Percentiles rank a stretch among this genome's conserved stretches.
phyloP scores from a whole-genome alignment of 2,888 invertebrate species.

The Drosophila fulvimacula region DNA sequence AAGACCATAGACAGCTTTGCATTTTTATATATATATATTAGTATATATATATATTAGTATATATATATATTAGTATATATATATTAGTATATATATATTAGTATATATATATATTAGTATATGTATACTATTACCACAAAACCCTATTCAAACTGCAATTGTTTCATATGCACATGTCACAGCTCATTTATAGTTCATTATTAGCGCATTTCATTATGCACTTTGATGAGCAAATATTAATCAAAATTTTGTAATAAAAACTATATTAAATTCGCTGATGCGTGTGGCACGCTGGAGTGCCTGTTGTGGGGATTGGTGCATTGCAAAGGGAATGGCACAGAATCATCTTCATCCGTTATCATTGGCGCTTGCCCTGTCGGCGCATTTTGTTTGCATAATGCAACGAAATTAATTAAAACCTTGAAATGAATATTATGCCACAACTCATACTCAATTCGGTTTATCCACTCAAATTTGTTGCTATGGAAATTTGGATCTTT shows the following conservation, averaged over 20 bases:
- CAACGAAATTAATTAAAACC: slow-evolving; percentile 60
- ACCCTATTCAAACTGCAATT: too few relatives aligned
- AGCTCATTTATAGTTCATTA: background rate
- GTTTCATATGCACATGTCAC: background rate
- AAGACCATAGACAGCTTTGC: background rate
- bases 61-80: too few relatives aligned
- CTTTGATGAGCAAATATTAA: background rate
- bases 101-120: too few relatives aligned
- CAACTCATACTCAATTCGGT: too few relatives aligned
- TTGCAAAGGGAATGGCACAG: slow-evolving; percentile 3
- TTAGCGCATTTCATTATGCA: background rate
- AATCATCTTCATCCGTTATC: slow-evolving; percentile 27
- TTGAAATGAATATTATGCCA: slow-evolving; percentile 23
- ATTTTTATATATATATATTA: too few relatives aligned
- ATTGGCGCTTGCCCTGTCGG: slow-evolving; percentile 10
- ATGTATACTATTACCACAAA: too few relatives aligned
- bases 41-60: too few relatives aligned
- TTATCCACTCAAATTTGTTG: background rate
- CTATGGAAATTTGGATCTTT: too few relatives aligned
- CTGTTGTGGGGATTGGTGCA: too few relatives aligned
- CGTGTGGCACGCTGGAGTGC: too few relatives aligned
- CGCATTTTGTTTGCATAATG: slow-evolving; percentile 30
- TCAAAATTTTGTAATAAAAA: background rate
- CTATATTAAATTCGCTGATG: slow-evolving; percentile 10
- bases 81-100: too few relatives aligned